Conservation (phyloP, 2,797 vertebrate genomes). For the Morelia viridis region DNA sequence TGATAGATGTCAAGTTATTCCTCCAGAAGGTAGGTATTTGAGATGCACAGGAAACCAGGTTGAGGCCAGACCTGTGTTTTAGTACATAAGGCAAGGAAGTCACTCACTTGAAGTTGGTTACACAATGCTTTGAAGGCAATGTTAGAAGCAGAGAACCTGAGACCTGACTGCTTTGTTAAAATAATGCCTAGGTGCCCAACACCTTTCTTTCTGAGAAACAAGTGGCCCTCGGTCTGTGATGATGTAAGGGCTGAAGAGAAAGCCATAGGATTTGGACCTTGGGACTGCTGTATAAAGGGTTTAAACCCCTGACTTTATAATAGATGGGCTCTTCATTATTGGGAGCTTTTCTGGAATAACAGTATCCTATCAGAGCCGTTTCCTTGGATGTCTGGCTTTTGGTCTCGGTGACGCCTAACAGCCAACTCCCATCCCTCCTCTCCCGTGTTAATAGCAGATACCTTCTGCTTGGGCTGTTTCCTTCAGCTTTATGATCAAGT, state of each 20-base stretch:
- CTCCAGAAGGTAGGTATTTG: neutral
- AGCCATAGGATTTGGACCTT: neutral
- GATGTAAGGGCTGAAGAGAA: neutral
- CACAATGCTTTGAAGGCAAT: neutral
- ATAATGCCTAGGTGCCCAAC: neutral
- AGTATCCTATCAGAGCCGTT: neutral
- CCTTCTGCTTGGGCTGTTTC: neutral
- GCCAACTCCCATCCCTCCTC: neutral
- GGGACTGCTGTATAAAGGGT: neutral
- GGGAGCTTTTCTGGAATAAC: neutral
- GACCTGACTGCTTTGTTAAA: neutral
- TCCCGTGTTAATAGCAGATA: neutral
- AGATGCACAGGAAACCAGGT: neutral
- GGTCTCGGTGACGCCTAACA: neutral
- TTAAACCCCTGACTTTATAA: neutral
- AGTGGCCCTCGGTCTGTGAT: neutral
- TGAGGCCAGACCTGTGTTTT: neutral
- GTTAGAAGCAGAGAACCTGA: neutral
- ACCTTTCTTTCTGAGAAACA: neutral
- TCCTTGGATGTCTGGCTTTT: neutral
- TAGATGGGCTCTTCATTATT: neutral
- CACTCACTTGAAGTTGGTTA: neutral
- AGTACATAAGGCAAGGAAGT: neutral
- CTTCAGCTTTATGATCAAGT: neutral
- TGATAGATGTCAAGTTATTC: neutral